A percentile compares a stretch with the other conserved stretches of the same genome.
Evolutionary conservation across 2,888 invertebrate species (phyloP).

Genomic region (Gortyna flavago): DNA sequence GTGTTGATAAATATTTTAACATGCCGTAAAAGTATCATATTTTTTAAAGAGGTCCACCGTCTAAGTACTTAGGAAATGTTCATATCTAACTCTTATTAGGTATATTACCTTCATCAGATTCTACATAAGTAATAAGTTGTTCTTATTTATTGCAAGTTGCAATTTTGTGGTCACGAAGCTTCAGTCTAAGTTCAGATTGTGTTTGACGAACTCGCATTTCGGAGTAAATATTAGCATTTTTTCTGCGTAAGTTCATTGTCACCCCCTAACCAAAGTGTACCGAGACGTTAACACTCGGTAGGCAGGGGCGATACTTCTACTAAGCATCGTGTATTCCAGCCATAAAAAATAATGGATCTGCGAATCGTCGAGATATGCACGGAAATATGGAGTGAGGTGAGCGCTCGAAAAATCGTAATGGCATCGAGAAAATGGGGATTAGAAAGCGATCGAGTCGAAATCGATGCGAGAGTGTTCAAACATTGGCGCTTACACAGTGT

Average conservation of each 20-base stretch:
- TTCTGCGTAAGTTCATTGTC: constrained; percentile 72
- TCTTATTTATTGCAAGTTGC: constrained; percentile 4
- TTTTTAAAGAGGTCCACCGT: constrained; percentile 25
- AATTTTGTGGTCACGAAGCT: constrained; percentile 1
- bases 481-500: constrained; percentile 72
- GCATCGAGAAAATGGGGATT: constrained; percentile 89
- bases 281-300: constrained; percentile 80
- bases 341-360: constrained; percentile 90
- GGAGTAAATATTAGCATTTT: constrained; percentile 46
- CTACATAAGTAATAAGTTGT: neutral
- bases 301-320: constrained; percentile 82
- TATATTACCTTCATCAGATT: neutral
- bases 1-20: constrained; percentile 53
- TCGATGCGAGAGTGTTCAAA: constrained; percentile 84
- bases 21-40: constrained; percentile 52
- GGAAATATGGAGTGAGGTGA: constrained; percentile 89
- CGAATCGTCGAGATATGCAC: constrained; percentile 89
- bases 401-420: constrained; percentile 89
- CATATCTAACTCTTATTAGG: neutral
- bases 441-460: constrained; percentile 88
- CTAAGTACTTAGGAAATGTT: neutral
- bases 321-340: constrained; percentile 87
- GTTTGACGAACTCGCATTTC: constrained; percentile 16
- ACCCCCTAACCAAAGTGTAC: constrained; percentile 73
- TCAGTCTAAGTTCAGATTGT: constrained; percentile 3